Evolutionary conservation across 2,797 vertebrate species (phyloP), one percentile per base, ranked within the genome.

Genomic region (Sebastes diploproa): DNA sequence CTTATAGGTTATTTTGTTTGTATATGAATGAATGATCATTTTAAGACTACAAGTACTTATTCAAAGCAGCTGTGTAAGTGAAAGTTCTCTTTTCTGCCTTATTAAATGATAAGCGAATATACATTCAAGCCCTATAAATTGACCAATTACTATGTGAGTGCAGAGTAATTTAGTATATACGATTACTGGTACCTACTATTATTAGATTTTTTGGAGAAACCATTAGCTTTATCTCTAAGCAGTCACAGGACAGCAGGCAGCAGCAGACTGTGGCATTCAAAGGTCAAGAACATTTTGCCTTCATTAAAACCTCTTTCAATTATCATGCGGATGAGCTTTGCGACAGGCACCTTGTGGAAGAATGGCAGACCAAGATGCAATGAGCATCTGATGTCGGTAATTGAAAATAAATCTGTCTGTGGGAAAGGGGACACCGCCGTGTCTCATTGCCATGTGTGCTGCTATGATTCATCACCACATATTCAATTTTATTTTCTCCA

Each of bases 221-320:
- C 0, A 50, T 83, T 4, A 71, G 82, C 38, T 62, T 81, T 71
- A 82, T 91, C 87, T 80, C 22, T 29, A 7, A 76, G 81, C 67
- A 80, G 84, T 58, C 32, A 25, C 25, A 68, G 75, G 72, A 79
- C 86, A 83, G 81, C 76, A 86, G 76, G 80, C 85, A 16, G 78
- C 81, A 59, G 81, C 88, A 90, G 86, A 88, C 80, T 79, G 86
- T 92, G 91, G 86, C 89, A 91, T 92, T 92, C 89, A 94, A 94
- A 94, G 88, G 93, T 94, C 91, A 90, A 89, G 71, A 70, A 77
- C 82, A 77, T 90, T 84, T 84, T 8, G 12, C 84, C 81, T 70
- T 94, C 84, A 92, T 92, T 94, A 91, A 91, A 91, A 88, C 70
- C 82, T 84, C 81, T 79, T 83, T 92, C 77, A 84, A 81, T 93